Conservation (phyloP, 2,888 invertebrate species). For the Cybosia mesomella region DNA sequence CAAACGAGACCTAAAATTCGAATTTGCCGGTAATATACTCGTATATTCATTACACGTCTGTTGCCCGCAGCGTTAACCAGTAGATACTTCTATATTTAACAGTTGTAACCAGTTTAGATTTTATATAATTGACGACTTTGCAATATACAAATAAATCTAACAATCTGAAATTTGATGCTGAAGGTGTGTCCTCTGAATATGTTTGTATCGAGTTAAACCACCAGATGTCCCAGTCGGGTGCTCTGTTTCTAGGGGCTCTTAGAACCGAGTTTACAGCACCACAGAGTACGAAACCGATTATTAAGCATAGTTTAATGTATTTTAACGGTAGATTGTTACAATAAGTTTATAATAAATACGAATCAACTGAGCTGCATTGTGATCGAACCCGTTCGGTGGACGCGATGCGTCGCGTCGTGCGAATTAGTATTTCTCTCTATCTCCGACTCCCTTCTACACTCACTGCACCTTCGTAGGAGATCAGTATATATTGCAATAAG, state of each 20-base stretch:
- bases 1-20: conserved; percentile 15
- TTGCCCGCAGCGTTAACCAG: conserved; percentile 32
- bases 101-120: conserved; percentile 25
- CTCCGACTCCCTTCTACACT: conserved; percentile 65
- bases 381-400: conserved; percentile 75
- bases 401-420: conserved; percentile 52
- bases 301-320: conserved; percentile 76
- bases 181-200: conserved; percentile 30
- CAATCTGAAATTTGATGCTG: conserved; percentile 28
- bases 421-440: conserved; percentile 67
- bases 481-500: conserved; percentile 31
- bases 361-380: conserved; percentile 87
- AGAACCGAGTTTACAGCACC: conserved; percentile 53
- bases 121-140: conserved; percentile 18
- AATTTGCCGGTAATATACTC: conserved; percentile 19
- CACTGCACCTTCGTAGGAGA: conserved; percentile 66
- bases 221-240: conserved; percentile 30
- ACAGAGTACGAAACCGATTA: conserved; percentile 52
- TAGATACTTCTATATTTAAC: conserved; percentile 28
- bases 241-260: conserved; percentile 47
- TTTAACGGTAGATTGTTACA: conserved; percentile 79
- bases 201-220: conserved; percentile 26
- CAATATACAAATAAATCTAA: conserved; percentile 20
- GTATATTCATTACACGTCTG: conserved; percentile 34
- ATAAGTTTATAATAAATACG: conserved; percentile 79